Base-by-base conservation (phyloP, 2,888 invertebrate genomes). In the Ormyrus pomaceus region DNA sequence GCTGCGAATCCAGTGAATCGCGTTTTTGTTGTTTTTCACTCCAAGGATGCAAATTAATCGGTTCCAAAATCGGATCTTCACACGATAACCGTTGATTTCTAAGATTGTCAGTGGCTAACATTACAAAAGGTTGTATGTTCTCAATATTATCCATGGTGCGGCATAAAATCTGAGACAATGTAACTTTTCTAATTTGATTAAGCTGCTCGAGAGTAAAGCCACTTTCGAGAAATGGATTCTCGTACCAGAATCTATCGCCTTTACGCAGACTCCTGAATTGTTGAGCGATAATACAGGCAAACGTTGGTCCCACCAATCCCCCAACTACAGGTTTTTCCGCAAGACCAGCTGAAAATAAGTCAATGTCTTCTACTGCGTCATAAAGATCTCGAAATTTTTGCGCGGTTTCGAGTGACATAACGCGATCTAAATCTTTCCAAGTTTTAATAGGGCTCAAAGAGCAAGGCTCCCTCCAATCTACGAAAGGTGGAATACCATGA, bases 231-330 rank as follows among this genome's bases (percentile, higher is more conserved):
- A 93, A 93, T 2, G 94, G 93, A 87, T 96, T 96, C 90, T 97
- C 97, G 77, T 89, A 90, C 96, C 96, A 96, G 89, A 96, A 96
- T 80, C 95, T 91, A 88, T 96, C 95, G 11, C 96, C 96, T 87
- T 94, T 94, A 0, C 96, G 93, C 0, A 96, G 91, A 87, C 95
- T 95, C 9, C 94, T 92, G 87, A 97, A 97, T 89, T 97, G 96
- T 86, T 96, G 96, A 0, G 96, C 97, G 65, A 97, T 95, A 76
- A 97, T 95, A 87, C 97, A 97, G 50, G 96, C 96, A 85, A 97
- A 96, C 0, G 96, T 96, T 0, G 97, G 96, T 0, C 97, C 97
- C 0, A 97, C 95, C 2, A 97, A 91, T 0, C 96, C 96, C 0
- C 95, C 95, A 0, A 94, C 91, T 0, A 97, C 95, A 0, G 96